Percentiles rank a stretch among this genome's conserved stretches.
Conservation (phyloP, 2,113 vertebrate genomes). For the Phaetusa simplex region DNA sequence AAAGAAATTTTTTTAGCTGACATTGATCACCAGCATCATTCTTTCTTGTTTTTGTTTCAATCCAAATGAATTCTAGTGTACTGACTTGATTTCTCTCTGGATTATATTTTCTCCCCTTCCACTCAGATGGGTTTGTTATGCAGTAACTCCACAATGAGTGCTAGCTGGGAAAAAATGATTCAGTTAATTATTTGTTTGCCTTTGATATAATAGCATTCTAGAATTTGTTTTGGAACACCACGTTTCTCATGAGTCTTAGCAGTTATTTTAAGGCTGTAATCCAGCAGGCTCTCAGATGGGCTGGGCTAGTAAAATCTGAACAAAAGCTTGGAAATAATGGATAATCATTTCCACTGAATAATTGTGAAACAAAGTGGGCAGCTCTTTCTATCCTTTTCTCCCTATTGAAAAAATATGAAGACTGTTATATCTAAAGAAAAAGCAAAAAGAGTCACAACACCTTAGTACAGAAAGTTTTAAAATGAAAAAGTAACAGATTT, state of each 20-base stretch:
- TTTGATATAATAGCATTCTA: not conserved
- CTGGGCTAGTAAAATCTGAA: not conserved
- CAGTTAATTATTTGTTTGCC: slow-evolving; percentile 12
- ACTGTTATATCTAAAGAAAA: not conserved
- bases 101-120: not conserved
- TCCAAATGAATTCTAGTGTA: not conserved
- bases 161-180: not conserved
- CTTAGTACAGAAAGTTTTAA: not conserved
- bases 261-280: not conserved
- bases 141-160: not conserved
- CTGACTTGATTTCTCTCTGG: not conserved
- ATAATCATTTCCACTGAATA: not conserved
- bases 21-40: not conserved
- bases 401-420: not conserved
- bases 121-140: not conserved
- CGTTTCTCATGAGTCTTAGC: not conserved
- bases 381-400: not conserved
- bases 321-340: not conserved
- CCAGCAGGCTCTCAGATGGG: not conserved
- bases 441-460: not conserved
- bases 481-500: not conserved
- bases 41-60: not conserved
- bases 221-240: not conserved
- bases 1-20: not conserved
- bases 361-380: not conserved